Conservation (phyloP, 1,140 invertebrate genomes). For the Drosophila pectinifera region DNA sequence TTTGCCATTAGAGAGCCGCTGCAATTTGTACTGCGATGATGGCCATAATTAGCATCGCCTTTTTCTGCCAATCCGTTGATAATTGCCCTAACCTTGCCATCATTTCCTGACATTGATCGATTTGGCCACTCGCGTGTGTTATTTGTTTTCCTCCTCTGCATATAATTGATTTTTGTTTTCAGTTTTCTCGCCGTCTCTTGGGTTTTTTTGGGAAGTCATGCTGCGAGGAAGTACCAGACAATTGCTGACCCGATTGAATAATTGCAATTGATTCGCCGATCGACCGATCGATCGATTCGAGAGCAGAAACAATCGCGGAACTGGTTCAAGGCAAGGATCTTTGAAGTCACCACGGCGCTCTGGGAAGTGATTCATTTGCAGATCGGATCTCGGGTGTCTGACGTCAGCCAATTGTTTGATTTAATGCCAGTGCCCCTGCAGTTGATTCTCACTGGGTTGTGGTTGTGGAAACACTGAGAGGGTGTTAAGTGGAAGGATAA, state of each 20-base stretch:
- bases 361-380: constrained; percentile 26
- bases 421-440: constrained; percentile 36
- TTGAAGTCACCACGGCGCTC: constrained; percentile 10
- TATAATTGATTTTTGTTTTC: constrained; percentile 65
- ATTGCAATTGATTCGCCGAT: constrained; percentile 37
- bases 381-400: constrained; percentile 30
- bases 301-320: constrained; percentile 46
- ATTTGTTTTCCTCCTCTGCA: constrained; percentile 43
- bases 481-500: no score
- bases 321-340: constrained; percentile 50
- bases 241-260: constrained; percentile 58
- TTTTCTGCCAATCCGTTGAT: constrained; percentile 44
- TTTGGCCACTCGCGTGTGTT: constrained; percentile 59
- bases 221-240: constrained; percentile 52
- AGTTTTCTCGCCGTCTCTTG: constrained; percentile 8
- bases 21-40: constrained; percentile 49
- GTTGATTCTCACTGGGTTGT: constrained; percentile 27
- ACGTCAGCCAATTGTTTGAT: constrained; percentile 50
- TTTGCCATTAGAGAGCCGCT: constrained; percentile 68
- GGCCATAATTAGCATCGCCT: constrained; percentile 50
- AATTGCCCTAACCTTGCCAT: constrained; percentile 81
- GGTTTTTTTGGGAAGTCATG: constrained; percentile 69
- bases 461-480: background rate
- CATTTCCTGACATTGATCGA: constrained; percentile 83
- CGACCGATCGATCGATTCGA: constrained; percentile 39